These are phyloP conservation scores for Oplegnathus fasciatus DNA, from an alignment of 2,113 vertebrate species.

Conservation along the genomic window DNA sequence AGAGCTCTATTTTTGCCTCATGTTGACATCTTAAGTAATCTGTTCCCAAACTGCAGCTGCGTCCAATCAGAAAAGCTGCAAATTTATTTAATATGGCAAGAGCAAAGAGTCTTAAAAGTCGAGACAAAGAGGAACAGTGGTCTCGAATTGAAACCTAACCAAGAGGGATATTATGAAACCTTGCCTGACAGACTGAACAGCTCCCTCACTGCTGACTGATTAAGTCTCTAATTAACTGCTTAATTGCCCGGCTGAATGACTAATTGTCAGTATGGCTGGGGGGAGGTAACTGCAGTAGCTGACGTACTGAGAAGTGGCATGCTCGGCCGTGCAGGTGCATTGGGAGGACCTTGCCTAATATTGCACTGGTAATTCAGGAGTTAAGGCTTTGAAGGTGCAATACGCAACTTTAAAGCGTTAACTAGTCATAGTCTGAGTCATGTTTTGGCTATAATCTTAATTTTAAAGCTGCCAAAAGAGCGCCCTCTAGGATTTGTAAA, in stretches of 20 bases:
- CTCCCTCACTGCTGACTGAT: constrained; percentile 24
- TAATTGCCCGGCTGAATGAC: constrained; percentile 6
- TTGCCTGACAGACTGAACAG: constrained; percentile 1
- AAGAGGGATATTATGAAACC: background rate
- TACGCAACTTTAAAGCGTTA: too few species aligned
- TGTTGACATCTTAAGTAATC: constrained; percentile 49
- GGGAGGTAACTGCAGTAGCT: background rate
- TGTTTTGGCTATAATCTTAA: too few species aligned
- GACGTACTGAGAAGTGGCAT: background rate
- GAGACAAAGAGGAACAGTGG: constrained; percentile 10
- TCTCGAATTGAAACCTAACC: constrained; percentile 13
- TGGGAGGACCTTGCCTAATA: background rate
- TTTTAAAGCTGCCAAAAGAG: background rate
- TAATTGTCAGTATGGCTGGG: constrained; percentile 7
- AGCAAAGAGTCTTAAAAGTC: constrained; percentile 9
- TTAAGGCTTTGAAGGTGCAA: too few species aligned
- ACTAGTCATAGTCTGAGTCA: too few species aligned
- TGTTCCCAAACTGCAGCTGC: constrained; percentile 49
- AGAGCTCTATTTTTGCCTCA: constrained; percentile 48
- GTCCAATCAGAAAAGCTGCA: constrained; percentile 38
- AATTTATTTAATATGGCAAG: constrained; percentile 38
- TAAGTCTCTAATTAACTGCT: constrained; percentile 29
- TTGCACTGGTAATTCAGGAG: background rate
- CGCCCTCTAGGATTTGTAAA: too few species aligned
- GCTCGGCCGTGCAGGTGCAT: background rate